Conservation (phyloP, 2,113 vertebrate genomes). For the Scartelaos histophorus region DNA sequence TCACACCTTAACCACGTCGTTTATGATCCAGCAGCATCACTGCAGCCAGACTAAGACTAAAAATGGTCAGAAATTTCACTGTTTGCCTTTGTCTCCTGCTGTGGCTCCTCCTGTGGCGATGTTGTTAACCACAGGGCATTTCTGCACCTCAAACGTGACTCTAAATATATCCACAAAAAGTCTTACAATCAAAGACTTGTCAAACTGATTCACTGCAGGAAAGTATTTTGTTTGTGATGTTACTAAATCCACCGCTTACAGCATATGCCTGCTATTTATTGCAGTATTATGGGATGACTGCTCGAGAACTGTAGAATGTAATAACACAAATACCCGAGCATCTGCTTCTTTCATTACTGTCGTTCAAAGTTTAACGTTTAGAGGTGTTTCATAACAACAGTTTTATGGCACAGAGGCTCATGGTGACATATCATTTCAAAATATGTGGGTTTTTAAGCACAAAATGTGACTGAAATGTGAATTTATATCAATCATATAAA, state of each 20-base stretch:
- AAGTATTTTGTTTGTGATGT: not conserved
- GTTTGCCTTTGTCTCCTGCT: not conserved
- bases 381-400: not conserved
- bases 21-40: not conserved
- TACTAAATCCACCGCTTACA: not conserved
- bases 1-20: not conserved
- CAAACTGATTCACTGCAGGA: not conserved
- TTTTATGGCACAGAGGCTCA: not conserved
- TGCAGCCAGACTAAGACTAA: conserved; percentile 3
- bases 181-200: conserved; percentile 13
- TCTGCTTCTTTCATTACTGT: not conserved
- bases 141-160: conserved; percentile 20
- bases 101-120: conserved; percentile 17
- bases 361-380: not conserved
- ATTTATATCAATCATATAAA: too few species aligned
- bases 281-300: not conserved
- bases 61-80: conserved; percentile 18
- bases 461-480: too few species aligned
- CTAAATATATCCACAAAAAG: conserved; percentile 29
- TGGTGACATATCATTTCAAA: too few species aligned
- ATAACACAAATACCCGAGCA: not conserved
- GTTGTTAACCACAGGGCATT: conserved; percentile 17
- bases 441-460: too few species aligned
- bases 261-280: not conserved
- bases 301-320: not conserved